Conservation (phyloP, 2,113 vertebrate genomes). For the Strigops habroptila region DNA sequence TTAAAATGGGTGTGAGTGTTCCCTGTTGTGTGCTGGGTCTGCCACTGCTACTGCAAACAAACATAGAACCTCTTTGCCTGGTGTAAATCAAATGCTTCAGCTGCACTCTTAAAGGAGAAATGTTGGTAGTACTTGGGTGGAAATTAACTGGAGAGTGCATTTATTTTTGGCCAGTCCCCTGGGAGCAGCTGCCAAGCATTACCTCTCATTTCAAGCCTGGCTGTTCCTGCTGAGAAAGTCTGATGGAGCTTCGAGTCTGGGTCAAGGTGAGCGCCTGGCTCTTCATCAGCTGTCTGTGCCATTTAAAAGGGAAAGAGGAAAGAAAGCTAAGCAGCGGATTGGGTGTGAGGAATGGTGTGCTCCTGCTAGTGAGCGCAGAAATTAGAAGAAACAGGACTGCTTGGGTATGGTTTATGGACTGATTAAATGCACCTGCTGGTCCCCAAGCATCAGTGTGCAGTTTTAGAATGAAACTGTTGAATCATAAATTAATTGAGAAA, state of each 20-base stretch:
- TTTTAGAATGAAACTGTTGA: neutral
- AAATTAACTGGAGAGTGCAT: slow-evolving; percentile 16
- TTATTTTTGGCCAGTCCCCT: slow-evolving; percentile 34
- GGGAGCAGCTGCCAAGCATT: slow-evolving; percentile 14
- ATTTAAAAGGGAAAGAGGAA: neutral
- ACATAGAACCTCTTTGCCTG: neutral
- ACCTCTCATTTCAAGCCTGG: slow-evolving; percentile 25
- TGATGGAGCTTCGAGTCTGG: slow-evolving; percentile 29
- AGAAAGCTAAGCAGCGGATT: neutral
- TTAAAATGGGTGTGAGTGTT: neutral
- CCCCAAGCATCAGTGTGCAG: neutral
- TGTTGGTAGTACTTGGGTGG: neutral
- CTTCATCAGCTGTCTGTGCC: neutral
- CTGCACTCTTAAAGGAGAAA: neutral
- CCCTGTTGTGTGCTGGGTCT: neutral
- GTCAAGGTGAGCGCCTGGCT: slow-evolving; percentile 51
- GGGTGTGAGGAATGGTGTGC: neutral
- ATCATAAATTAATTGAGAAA: neutral
- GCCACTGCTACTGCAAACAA: neutral
- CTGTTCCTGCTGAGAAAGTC: slow-evolving; percentile 40
- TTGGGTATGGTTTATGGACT: neutral
- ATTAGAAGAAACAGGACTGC: neutral
- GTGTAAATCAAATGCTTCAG: neutral
- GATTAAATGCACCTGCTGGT: neutral
- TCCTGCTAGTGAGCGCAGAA: neutral